phyloP scores from a whole-genome alignment of 2,797 vertebrate genomes.

The Microctenopoma stevenorrisi region DNA sequence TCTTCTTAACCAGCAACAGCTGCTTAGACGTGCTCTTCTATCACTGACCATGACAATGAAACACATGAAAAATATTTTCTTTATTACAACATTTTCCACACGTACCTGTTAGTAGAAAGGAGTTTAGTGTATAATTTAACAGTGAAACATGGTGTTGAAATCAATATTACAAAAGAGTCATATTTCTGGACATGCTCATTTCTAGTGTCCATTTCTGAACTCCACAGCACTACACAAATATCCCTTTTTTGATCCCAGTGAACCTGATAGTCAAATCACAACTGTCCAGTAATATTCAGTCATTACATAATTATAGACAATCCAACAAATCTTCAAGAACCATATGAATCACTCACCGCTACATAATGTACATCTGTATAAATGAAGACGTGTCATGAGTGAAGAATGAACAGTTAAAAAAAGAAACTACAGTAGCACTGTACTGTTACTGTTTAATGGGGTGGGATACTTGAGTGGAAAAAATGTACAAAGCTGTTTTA shows the following conservation, averaged over 20 bases:
- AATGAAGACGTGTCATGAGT: conserved; percentile 37
- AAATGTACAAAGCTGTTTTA: conserved; percentile 65
- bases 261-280: conserved; percentile 49
- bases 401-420: conserved; percentile 48
- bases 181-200: conserved; percentile 23
- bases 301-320: conserved; percentile 49
- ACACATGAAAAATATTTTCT: conserved; percentile 77
- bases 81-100: conserved; percentile 80
- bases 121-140: conserved; percentile 62
- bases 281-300: conserved; percentile 36
- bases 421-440: conserved; percentile 40
- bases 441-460: conserved; percentile 50
- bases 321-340: conserved; percentile 43
- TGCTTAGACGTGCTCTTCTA: not conserved
- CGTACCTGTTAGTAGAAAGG: conserved; percentile 73
- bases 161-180: conserved; percentile 42
- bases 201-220: conserved; percentile 32
- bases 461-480: conserved; percentile 58
- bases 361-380: conserved; percentile 47
- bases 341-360: conserved; percentile 46
- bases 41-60: conserved; percentile 9
- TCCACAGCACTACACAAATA: conserved; percentile 37
- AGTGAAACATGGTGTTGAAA: conserved; percentile 66
- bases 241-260: conserved; percentile 72
- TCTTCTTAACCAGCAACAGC: not conserved